Percentiles rank a stretch among this genome's conserved stretches.
Conservation (phyloP, 2,113 vertebrate species). For the Agapornis roseicollis region DNA sequence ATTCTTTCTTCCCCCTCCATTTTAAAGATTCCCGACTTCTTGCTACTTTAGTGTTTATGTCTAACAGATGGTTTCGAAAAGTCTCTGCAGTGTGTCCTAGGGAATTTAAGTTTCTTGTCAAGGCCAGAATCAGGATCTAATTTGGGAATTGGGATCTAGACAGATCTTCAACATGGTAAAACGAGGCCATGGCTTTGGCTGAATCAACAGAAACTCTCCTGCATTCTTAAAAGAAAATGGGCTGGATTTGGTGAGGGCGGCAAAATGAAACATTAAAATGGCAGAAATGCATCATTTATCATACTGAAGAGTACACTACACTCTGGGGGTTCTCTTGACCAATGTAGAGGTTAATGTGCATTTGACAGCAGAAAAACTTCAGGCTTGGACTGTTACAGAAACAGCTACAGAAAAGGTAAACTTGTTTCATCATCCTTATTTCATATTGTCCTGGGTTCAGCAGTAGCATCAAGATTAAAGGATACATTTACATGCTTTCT, state of each 20-base stretch:
- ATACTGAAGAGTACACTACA: not conserved
- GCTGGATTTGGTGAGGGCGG: not conserved
- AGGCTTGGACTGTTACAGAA: not conserved
- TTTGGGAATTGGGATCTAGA: not conserved
- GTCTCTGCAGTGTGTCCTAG: not conserved
- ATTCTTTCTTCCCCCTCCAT: not conserved
- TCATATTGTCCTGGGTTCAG: no score
- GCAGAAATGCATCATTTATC: not conserved
- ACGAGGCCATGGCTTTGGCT: not conserved
- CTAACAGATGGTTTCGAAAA: not conserved
- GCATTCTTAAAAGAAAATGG: not conserved
- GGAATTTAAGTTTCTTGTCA: not conserved
- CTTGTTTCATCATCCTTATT: not conserved
- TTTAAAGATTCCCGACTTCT: not conserved
- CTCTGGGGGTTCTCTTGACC: not conserved
- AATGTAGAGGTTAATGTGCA: rapidly evolving
- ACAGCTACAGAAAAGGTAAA: not conserved
- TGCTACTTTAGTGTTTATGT: not conserved
- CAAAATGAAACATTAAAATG: not conserved
- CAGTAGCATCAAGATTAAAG: not conserved
- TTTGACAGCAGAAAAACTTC: not conserved
- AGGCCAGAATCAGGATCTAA: not conserved
- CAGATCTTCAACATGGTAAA: not conserved
- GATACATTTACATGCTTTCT: not conserved
- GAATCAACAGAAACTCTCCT: not conserved